Conservation (phyloP, 1,140 invertebrate genomes). For the Onthophagus taurus region DNA sequence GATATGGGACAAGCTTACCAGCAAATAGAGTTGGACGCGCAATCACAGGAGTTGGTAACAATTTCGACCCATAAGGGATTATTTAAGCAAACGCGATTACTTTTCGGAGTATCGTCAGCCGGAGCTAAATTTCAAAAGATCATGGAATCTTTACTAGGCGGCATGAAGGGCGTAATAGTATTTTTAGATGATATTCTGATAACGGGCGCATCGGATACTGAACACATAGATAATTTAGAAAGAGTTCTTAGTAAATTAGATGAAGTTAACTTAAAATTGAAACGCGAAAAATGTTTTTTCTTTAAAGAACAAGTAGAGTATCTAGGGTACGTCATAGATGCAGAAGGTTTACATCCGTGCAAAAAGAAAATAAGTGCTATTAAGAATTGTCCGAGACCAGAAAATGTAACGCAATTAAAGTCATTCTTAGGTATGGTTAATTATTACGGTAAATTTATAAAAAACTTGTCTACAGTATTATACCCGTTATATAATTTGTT, state of each 20-base stretch:
- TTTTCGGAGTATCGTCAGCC: slow-evolving; percentile 38
- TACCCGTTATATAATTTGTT: slow-evolving; percentile 12
- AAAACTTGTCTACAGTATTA: slow-evolving; percentile 18
- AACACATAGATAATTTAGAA: no score
- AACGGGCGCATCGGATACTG: no score
- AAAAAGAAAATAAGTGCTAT: slow-evolving; percentile 23
- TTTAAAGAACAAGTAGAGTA: slow-evolving; percentile 22
- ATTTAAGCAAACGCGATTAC: slow-evolving; percentile 35
- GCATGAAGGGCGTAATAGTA: slow-evolving; percentile 26
- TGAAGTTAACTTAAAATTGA: background rate
- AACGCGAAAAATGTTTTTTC: slow-evolving; percentile 25
- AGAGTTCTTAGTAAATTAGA: no score
- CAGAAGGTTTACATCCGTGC: background rate
- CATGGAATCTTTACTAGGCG: slow-evolving; percentile 28
- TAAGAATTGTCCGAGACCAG: slow-evolving; percentile 21
- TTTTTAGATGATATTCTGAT: slow-evolving; percentile 29
- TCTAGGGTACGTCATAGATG: slow-evolving; percentile 30
- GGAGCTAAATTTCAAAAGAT: slow-evolving; percentile 38
- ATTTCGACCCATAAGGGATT: slow-evolving; percentile 18
- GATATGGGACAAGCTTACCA: slow-evolving; percentile 34
- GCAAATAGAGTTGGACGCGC: slow-evolving; percentile 23
- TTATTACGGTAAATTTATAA: slow-evolving; percentile 31
- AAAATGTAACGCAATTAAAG: slow-evolving; percentile 26
- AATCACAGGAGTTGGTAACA: slow-evolving; percentile 5
- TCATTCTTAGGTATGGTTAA: slow-evolving; percentile 32